phyloP scores from a whole-genome alignment of 2,888 invertebrate genomes.

The Parnassius smintheus region DNA sequence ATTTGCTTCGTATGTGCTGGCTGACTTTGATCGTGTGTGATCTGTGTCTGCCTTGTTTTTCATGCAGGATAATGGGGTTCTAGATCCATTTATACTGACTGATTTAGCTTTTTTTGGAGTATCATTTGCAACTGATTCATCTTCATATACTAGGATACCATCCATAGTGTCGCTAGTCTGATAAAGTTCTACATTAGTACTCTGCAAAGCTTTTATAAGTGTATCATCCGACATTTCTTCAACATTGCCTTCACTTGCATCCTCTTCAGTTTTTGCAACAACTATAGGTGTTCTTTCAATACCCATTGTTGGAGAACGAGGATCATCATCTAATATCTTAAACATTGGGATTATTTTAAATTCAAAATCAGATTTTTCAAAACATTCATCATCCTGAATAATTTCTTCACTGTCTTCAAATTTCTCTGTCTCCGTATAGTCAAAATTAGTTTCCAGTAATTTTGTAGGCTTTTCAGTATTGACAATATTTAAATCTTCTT shows the following conservation, averaged over 20 bases:
- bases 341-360: slow-evolving; percentile 45
- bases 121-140: slow-evolving; percentile 57
- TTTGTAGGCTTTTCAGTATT: slow-evolving; percentile 60
- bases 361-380: slow-evolving; percentile 30
- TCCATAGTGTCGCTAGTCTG: slow-evolving; percentile 50
- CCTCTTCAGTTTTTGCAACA: slow-evolving; percentile 50
- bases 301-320: slow-evolving; percentile 70
- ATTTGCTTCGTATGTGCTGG: slow-evolving; percentile 62
- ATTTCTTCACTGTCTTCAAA: slow-evolving; percentile 48
- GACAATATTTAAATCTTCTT: slow-evolving; percentile 52
- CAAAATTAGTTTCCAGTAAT: slow-evolving; percentile 83
- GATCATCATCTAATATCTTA: slow-evolving; percentile 63
- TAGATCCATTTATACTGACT: slow-evolving; percentile 54
- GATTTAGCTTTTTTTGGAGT: slow-evolving; percentile 66
- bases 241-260: slow-evolving; percentile 53
- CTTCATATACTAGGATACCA: slow-evolving; percentile 82
- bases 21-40: slow-evolving; percentile 69
- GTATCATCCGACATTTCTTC: slow-evolving; percentile 76
- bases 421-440: slow-evolving; percentile 71
- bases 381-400: slow-evolving; percentile 28
- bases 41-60: slow-evolving; percentile 66
- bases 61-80: slow-evolving; percentile 77
- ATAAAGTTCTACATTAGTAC: slow-evolving; percentile 51
- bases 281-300: slow-evolving; percentile 77
- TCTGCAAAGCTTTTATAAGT: slow-evolving; percentile 67